Evolutionary conservation across 2,888 invertebrate genomes (phyloP), one percentile per base, ranked within the genome.

Genomic region (Netelia inedita): DNA sequence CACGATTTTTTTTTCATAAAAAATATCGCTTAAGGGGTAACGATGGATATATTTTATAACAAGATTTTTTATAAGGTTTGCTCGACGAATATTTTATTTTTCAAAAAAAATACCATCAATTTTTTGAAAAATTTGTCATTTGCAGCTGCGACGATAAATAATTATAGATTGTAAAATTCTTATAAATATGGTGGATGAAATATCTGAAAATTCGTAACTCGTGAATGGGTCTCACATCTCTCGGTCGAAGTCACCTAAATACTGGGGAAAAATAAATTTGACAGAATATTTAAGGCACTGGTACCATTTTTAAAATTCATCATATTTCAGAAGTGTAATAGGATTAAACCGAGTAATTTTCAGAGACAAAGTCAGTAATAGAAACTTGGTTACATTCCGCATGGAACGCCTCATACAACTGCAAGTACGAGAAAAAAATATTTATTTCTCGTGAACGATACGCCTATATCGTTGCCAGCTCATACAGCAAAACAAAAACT

Each of bases 381-480:
- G 14, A 19, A 41, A 1, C 0, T n/a, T 43, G 41, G 2, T 66
- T 66, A 50, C 19, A 35, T 66, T 65, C 21, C 41, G 14, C 59
- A 23, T 63, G 53, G 59, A 63, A 71, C 35, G 10, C 41, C 55
- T 55, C 55, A 65, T 74, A 50, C 50, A n/a, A 65, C 53, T 35
- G 14, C 63, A 41, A 55, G n/a, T 66, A 50, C 21, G 63, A 21
- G 65, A 66, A 46, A 76, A 61, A 73, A 53, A 79, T 41, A 74
- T 63, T 23, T 72, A 21, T 73, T 68, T 59, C 63, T 28, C 81
- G 73, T 53, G 41, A 78, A 69, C 78, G 78, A 79, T 69, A 61
- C 50, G 43, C 50, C 50, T 59, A 23, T 50, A 82, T 82, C 59
- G 63, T 74, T 16, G 69, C 78, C 73, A 59, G 78, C 73, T 78